Evolutionary conservation across 2,888 invertebrate species (phyloP).

Genomic region (Caenorhabditis afra): DNA sequence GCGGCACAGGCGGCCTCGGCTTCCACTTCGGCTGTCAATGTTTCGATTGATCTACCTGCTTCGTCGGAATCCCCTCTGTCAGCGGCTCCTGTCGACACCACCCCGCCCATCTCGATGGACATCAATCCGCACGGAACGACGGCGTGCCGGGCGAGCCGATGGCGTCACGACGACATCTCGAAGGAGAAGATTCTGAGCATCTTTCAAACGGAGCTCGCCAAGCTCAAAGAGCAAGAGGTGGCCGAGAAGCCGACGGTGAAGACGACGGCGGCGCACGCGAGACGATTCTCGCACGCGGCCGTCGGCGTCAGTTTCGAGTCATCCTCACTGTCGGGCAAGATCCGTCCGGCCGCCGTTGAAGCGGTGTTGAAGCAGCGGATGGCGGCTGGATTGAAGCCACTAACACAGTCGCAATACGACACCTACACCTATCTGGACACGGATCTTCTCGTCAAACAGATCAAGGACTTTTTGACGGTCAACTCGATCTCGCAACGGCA

Average conservation of each 20-base stretch:
- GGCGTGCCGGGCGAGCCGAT: constrained; percentile 83
- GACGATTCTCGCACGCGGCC: constrained; percentile 23
- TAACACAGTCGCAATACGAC: constrained; percentile 98
- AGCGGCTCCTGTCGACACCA: too few species aligned
- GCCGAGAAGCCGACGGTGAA: constrained; percentile 21
- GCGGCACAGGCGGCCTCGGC: too few species aligned
- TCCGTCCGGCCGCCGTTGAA: constrained; percentile 24
- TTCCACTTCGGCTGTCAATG: too few species aligned
- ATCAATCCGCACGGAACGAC: too few species aligned
- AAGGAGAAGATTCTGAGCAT: constrained; percentile 95
- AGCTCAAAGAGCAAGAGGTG: constrained; percentile 86
- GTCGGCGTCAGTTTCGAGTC: background rate
- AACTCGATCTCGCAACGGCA: constrained; percentile 91
- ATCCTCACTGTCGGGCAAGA: constrained; percentile 9
- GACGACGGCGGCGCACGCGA: background rate
- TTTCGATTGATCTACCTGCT: too few species aligned
- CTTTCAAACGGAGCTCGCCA: constrained; percentile 94
- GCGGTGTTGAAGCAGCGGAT: constrained; percentile 62
- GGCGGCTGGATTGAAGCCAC: constrained; percentile 90
- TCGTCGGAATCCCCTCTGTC: too few species aligned
- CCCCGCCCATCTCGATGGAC: too few species aligned
- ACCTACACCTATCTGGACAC: constrained; percentile 94
- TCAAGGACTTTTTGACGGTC: constrained; percentile 82
- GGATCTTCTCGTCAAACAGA: constrained; percentile 90
- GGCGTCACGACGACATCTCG: constrained; percentile 94